Conservation (phyloP, 2,797 vertebrate genomes). For the Pipistrellus kuhlii region DNA sequence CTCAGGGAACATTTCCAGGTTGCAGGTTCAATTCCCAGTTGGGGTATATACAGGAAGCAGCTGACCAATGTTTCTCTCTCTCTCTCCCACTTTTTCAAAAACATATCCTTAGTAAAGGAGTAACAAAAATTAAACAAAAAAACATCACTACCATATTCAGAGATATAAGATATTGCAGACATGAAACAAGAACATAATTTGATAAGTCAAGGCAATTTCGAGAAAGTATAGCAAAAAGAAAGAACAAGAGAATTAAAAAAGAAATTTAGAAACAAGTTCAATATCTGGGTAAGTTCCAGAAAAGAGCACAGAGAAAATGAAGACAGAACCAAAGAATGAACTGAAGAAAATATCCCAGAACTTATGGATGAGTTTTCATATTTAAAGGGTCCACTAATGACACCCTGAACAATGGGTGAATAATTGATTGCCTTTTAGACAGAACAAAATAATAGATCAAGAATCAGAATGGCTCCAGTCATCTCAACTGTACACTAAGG, state of each 20-base stretch:
- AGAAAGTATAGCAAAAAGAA: background rate
- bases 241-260: background rate
- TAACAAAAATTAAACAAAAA: background rate
- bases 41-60: background rate
- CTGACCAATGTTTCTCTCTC: background rate
- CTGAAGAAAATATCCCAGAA: background rate
- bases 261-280: conserved; percentile 19
- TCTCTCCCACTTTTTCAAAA: background rate
- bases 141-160: background rate
- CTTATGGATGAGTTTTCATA: background rate
- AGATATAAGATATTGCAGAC: background rate
- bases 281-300: background rate
- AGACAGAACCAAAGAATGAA: background rate
- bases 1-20: background rate
- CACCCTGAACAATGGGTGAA: background rate
- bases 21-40: background rate
- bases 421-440: background rate
- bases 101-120: background rate
- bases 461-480: conserved; percentile 30
- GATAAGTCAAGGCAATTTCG: background rate
- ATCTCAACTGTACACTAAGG: background rate
- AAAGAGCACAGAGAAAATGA: background rate
- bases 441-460: background rate
- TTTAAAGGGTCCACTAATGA: background rate
- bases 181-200: background rate